Evolutionary conservation across 1,140 invertebrate genomes (phyloP), one percentile per base, ranked within the genome.

Genomic region (Oedothorax gibbosus): DNA sequence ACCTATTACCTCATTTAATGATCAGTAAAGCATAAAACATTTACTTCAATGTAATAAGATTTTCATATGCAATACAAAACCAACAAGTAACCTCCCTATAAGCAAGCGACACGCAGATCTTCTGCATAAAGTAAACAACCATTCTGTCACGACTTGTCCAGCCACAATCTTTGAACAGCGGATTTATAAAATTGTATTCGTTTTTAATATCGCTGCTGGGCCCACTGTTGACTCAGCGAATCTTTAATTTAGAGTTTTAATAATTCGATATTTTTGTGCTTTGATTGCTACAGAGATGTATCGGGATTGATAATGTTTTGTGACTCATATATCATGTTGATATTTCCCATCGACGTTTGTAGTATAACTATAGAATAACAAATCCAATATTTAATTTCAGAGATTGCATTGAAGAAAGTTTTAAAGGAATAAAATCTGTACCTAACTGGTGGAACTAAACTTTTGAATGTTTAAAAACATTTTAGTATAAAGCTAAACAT

Each of bases 141-240:
- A 35, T 5, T 11, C 9, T 53, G 15, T 66, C 78, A 81, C 78
- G 78, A 81, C 14, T n/a, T 5, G 21, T 57, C 14, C 18, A 11
- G 35, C 14, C 77, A 18, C 54, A 21, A 53, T 57, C 78, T 81
- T 81, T 81, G 66, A 20, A 71, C 78, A 81, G 78, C 66, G 18
- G 77, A 79, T 79, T 75, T 68, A 79, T 50, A 35, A 71, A 81
- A 81, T 81, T 81, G 78, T 81, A 71, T 81, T 60, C 78, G 71
- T 69, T 71, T 81, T 79, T 79, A 75, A 79, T 79, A 53, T 68
- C 77, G 50, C 76, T 64, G 56, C n/a, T 54, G 18, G 35, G 7
- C 4, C 77, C 54, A 12, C 21, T 81, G 66, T 81, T 71, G 66
- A 68, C 51, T 71, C 78, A 81, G 78, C 65, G 21, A 20, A 12